Evolutionary conservation across 2,113 vertebrate species (phyloP).

Genomic region (Nibea albiflora): DNA sequence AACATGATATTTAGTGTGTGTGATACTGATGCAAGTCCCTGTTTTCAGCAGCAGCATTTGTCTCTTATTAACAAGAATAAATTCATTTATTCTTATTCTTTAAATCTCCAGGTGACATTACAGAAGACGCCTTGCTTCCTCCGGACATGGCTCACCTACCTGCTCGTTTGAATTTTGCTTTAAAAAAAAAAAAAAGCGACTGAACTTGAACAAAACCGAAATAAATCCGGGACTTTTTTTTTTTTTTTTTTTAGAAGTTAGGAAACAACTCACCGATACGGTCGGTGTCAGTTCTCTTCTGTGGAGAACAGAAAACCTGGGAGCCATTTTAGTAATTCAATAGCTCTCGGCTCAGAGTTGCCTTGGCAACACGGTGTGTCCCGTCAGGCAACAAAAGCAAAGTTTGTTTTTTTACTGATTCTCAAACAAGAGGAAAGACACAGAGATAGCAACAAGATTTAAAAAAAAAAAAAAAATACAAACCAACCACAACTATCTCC

Average conservation of each 20-base stretch:
- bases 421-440: neutral
- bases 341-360: conserved; percentile 34
- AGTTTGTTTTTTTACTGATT: neutral
- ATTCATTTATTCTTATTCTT: neutral
- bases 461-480: neutral
- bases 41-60: neutral
- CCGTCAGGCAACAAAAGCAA: conserved; percentile 26
- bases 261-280: neutral
- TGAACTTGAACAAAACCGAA: neutral
- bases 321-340: conserved; percentile 67
- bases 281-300: neutral
- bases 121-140: neutral
- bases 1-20: too few relatives aligned
- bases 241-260: neutral
- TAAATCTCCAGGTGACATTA: neutral
- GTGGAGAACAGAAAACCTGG: conserved; percentile 37
- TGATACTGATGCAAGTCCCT: too few relatives aligned
- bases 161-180: conserved; percentile 10
- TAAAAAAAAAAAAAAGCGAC: neutral
- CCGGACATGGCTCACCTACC: neutral
- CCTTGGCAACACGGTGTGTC: conserved; percentile 49
- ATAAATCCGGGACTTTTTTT: neutral
- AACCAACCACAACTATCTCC: neutral
- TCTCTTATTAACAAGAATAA: neutral
- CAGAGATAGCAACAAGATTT: neutral